Conservation (phyloP, 2,888 invertebrate genomes). For the Nephrotoma appendiculata region DNA sequence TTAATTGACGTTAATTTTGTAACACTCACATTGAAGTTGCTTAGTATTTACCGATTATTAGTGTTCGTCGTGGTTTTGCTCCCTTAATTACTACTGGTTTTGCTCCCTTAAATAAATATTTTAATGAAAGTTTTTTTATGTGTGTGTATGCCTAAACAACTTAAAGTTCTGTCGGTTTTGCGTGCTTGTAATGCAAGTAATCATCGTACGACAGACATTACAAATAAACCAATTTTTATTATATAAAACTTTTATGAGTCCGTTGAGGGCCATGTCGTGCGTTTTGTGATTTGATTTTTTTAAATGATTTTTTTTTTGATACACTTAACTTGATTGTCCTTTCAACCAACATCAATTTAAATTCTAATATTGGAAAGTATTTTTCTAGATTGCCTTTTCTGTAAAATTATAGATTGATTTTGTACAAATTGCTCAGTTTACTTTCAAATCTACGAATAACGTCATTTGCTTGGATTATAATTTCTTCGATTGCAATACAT, state of each 20-base stretch:
- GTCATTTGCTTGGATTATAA: too few species aligned
- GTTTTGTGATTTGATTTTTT: not conserved
- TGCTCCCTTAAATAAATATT: not conserved
- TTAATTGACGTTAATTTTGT: not conserved
- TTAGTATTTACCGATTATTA: not conserved
- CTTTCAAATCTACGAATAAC: too few species aligned
- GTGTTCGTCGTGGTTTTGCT: not conserved
- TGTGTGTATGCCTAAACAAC: not conserved
- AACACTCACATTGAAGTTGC: not conserved
- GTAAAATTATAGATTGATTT: too few species aligned
- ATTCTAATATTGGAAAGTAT: not conserved
- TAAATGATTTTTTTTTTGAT: not conserved
- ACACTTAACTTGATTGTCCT: not conserved
- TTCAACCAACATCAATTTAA: not conserved
- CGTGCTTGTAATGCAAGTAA: not conserved
- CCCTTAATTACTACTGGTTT: not conserved
- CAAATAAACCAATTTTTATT: not conserved
- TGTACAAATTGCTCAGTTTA: too few species aligned
- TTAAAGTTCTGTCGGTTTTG: not conserved
- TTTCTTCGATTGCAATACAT: too few species aligned
- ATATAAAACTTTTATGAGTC: not conserved
- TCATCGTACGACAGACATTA: not conserved
- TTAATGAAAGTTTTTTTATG: not conserved
- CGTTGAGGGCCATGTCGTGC: not conserved
- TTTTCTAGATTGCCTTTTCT: too few species aligned